These are phyloP conservation scores for Oscheius sp. DNA, from an alignment of 2,888 invertebrate species.

Conservation along the genomic window DNA sequence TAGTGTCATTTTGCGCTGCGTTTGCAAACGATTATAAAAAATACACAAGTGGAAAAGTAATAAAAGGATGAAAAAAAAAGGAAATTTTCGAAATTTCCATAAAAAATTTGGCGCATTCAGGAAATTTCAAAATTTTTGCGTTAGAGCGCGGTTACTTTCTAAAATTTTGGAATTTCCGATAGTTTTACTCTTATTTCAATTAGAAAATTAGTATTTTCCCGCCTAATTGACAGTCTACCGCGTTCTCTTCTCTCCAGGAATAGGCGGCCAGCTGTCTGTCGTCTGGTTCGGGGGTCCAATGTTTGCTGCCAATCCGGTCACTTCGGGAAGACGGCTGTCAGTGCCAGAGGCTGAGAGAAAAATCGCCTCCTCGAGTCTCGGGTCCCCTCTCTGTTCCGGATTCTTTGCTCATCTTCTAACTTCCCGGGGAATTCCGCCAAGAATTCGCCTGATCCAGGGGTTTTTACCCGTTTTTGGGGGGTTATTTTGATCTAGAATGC, in stretches of 20 bases:
- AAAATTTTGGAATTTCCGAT: background rate
- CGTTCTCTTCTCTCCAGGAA: conserved; percentile 22
- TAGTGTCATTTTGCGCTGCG: too few species aligned
- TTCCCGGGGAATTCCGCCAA: too few species aligned
- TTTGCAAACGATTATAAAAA: too few species aligned
- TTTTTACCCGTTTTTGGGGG: too few species aligned
- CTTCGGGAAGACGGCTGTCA: conserved; percentile 27
- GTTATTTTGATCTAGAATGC: too few species aligned
- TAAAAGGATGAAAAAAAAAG: too few species aligned
- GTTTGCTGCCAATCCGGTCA: conserved; percentile 35
- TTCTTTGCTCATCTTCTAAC: background rate
- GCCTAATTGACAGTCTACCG: background rate
- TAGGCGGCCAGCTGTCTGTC: conserved; percentile 8
- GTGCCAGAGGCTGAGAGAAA: background rate
- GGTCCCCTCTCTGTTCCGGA: background rate
- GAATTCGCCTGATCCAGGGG: too few species aligned
- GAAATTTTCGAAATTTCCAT: too few species aligned
- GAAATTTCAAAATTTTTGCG: background rate
- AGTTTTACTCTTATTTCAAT: background rate
- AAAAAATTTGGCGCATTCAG: background rate
- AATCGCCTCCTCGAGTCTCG: conserved; percentile 11
- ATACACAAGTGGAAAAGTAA: too few species aligned
- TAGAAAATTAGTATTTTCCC: background rate
- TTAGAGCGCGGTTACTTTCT: background rate
- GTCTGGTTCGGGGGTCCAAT: background rate